Percentiles rank a stretch among this genome's conserved stretches.
Conservation (phyloP, 2,888 invertebrate species). For the Melipona bicolor region DNA sequence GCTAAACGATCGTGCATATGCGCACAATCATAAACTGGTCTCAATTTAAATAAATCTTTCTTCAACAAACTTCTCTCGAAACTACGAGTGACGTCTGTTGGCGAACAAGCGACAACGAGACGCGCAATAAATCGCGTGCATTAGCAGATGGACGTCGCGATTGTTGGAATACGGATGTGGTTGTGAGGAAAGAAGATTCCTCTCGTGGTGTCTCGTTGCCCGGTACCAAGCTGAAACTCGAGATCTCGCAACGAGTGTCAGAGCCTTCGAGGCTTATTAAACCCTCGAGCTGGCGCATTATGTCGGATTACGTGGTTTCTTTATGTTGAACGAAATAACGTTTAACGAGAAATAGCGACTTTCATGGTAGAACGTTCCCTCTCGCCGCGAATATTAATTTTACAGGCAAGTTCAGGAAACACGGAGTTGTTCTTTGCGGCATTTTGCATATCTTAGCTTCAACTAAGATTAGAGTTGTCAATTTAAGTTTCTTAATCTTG, state of each 20-base stretch:
- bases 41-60: too few species aligned
- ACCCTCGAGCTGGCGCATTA: slow-evolving; percentile 64
- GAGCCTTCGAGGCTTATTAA: slow-evolving; percentile 67
- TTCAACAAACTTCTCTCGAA: too few species aligned
- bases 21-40: too few species aligned
- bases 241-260: slow-evolving; percentile 33
- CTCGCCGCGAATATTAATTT: slow-evolving; percentile 8
- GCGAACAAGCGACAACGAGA: not conserved
- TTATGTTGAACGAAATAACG: slow-evolving; percentile 4
- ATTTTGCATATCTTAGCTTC: too few species aligned
- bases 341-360: slow-evolving; percentile 12
- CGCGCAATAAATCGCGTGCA: slow-evolving; percentile 53
- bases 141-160: slow-evolving; percentile 40
- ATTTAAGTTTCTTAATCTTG: too few species aligned
- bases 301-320: slow-evolving; percentile 55
- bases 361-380: slow-evolving; percentile 2
- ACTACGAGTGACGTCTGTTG: not conserved
- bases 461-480: too few species aligned
- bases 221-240: slow-evolving; percentile 55
- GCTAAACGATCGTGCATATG: too few species aligned
- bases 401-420: not conserved
- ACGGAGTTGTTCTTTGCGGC: not conserved
- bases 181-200: slow-evolving; percentile 28
- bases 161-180: slow-evolving; percentile 10
- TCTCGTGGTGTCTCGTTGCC: slow-evolving; percentile 23